Evolutionary conservation across 2,888 invertebrate species (phyloP), one percentile per base, ranked within the genome.

Genomic region (Noctua comes): DNA sequence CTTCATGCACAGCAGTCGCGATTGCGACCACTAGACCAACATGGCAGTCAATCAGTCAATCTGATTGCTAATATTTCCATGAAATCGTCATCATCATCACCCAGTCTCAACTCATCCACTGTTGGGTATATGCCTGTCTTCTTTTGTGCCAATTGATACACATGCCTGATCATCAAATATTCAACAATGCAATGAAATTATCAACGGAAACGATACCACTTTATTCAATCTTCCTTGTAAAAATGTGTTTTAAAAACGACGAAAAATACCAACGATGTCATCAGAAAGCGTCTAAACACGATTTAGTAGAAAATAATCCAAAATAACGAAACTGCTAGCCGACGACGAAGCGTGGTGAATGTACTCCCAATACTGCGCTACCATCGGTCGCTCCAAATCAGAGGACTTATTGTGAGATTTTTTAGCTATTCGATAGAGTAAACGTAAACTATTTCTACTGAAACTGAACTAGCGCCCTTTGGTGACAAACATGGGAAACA

Each of bases 281-380:
- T 83, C 80, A 85, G 65, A 84, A 79, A 86, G 68, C 73, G 70
- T 77, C 79, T 80, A 75, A 88, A 81, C 76, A 85, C 82, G 70
- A 83, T 85, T 84, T 84, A 83, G 82, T 81, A 71, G 79, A 82
- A 84, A 81, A 85, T 83, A 83, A 85, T 79, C 84, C 79, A 82
- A 88, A 85, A 85, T 86, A 86, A 82, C 59, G 31, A 86, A 85
- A 86, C 79, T 68, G 68, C 70, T 79, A 65, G 74, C 80, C 76
- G 69, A 83, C 79, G 88, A 89, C 88, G 86, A 88, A 88, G 88
- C 90, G 89, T 93, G 90, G 92, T 92, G 91, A 93, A 93, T 92
- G 93, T 92, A 91, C 68, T 78, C 59, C 59, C 73, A 84, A 80
- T 77, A 64, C 65, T 48, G 76, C 16, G 57, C 66, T 92, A 93